Conservation (phyloP, 2,113 vertebrate genomes). For the Calypte anna region DNA sequence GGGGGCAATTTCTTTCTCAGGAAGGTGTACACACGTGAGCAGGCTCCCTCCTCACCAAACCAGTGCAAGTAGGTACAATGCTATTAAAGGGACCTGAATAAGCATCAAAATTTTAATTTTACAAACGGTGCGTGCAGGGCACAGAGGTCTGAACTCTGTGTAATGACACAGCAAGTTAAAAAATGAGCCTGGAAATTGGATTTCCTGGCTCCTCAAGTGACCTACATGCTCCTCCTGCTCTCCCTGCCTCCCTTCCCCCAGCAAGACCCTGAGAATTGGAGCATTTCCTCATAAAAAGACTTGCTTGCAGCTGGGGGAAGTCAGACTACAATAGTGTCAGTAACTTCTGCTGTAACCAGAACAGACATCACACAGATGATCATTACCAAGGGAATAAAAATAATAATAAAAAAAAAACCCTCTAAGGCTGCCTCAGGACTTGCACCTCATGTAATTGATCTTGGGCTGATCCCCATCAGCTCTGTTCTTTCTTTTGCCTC, state of each 20-base stretch:
- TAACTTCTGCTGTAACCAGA: constrained; percentile 3
- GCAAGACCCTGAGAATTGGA: not conserved
- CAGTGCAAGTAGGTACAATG: not conserved
- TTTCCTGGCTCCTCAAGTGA: not conserved
- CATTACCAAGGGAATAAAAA: not conserved
- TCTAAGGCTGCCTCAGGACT: not conserved
- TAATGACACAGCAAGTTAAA: constrained; percentile 17
- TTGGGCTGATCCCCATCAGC: not conserved
- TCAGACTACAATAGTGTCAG: not conserved
- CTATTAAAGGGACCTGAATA: not conserved
- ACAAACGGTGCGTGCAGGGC: not conserved
- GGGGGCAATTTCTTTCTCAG: not conserved
- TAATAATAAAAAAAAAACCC: not conserved
- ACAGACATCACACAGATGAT: not conserved
- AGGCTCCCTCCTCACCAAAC: not conserved
- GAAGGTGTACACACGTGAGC: not conserved
- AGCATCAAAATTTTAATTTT: not conserved
- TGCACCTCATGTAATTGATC: not conserved
- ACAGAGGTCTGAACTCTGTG: not conserved
- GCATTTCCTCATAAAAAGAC: constrained; percentile 1
- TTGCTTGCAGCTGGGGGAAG: constrained; percentile 24
- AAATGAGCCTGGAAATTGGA: not conserved
- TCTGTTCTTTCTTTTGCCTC: not conserved
- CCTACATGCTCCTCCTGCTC: not conserved
- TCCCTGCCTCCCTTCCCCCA: not conserved